phyloP scores from a whole-genome alignment of 1,140 invertebrate genomes.

The Pomacea maculata region DNA sequence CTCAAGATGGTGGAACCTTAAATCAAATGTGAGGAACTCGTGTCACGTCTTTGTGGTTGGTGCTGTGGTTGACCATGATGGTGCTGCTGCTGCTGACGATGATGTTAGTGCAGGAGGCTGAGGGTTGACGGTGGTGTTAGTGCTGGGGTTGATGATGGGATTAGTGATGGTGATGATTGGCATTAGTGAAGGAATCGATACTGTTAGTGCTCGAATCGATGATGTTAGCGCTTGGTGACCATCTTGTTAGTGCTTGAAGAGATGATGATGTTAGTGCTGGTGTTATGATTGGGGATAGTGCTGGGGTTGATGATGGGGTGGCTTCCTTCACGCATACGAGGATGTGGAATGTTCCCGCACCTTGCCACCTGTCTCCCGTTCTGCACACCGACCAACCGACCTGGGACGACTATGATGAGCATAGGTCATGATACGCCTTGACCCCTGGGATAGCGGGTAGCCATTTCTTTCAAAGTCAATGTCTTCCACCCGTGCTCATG shows the following conservation, averaged over 20 bases:
- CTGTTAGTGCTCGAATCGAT: not conserved
- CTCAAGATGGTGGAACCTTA: no score
- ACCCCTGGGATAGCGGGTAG: no score
- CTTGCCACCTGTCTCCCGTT: not conserved
- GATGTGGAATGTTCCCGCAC: not conserved
- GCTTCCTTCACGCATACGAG: not conserved
- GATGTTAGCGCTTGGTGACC: not conserved
- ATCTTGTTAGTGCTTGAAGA: not conserved
- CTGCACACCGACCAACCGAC: not conserved
- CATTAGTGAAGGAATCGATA: not conserved
- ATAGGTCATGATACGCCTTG: no score
- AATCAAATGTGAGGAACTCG: no score
- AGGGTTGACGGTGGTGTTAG: not conserved
- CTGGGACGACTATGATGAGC: no score
- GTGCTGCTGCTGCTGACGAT: slow-evolving; percentile 9
- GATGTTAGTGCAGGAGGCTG: slow-evolving; percentile 7
- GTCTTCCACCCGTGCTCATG: no score
- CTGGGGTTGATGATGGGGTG: slow-evolving; percentile 3
- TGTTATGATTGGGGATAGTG: slow-evolving; percentile 1
- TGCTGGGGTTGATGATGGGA: slow-evolving; percentile 1
- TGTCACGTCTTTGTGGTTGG: not conserved
- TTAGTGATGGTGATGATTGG: not conserved
- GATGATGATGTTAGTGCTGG: slow-evolving; percentile 1
- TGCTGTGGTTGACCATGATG: slow-evolving; percentile 3
- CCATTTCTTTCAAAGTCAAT: no score